These are phyloP conservation scores for Ganaspis brasiliensis DNA, from an alignment of 2,888 invertebrate genomes.

Conservation along the genomic window DNA sequence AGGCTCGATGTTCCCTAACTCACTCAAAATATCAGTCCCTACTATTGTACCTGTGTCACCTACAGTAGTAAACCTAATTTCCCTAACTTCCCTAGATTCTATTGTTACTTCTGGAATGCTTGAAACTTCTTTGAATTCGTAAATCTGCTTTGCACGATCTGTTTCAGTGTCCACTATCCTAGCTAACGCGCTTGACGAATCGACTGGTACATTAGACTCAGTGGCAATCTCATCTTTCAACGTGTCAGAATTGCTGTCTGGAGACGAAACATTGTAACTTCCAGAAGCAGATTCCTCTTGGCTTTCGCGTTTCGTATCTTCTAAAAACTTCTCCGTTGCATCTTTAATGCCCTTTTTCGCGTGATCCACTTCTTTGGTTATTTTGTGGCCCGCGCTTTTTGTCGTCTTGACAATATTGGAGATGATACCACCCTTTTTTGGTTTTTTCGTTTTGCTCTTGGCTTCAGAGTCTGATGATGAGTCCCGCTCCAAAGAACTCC, in stretches of 20 bases:
- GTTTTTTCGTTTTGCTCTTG: conserved; percentile 62
- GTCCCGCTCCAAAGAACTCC: conserved; percentile 61
- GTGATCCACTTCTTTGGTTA: conserved; percentile 67
- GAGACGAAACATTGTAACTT: conserved; percentile 70
- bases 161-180: conserved; percentile 48
- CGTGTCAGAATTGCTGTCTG: conserved; percentile 55
- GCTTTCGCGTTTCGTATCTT: conserved; percentile 67
- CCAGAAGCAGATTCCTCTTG: conserved; percentile 66
- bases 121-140: conserved; percentile 61
- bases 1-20: conserved; percentile 79
- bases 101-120: conserved; percentile 73
- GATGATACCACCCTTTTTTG: conserved; percentile 66
- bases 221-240: conserved; percentile 60
- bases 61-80: conserved; percentile 48
- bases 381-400: conserved; percentile 66
- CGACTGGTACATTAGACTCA: conserved; percentile 62
- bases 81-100: conserved; percentile 59
- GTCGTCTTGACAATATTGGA: conserved; percentile 69
- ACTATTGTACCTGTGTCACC: conserved; percentile 68
- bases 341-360: conserved; percentile 65
- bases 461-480: conserved; percentile 59
- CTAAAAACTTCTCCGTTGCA: conserved; percentile 65
- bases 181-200: conserved; percentile 62
- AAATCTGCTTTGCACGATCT: conserved; percentile 47
- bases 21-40: conserved; percentile 67